These are phyloP conservation scores for Apostichopus californicus DNA, from an alignment of 35 echinoderm and acorn worm species.

Conservation along the genomic window DNA sequence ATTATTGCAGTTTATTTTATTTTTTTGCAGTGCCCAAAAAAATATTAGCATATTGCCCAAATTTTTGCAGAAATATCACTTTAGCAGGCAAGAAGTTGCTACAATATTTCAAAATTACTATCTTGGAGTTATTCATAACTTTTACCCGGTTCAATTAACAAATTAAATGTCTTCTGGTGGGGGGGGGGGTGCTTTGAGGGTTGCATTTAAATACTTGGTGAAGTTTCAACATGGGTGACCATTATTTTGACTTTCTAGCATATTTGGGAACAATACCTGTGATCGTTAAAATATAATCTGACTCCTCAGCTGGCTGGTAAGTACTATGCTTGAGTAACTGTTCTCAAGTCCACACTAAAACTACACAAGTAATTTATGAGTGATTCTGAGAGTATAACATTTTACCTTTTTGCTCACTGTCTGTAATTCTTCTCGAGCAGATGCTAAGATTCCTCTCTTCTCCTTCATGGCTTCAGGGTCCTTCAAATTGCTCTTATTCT, in stretches of 20 bases:
- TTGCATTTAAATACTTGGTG: not conserved
- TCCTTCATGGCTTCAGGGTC: not conserved
- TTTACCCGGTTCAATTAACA: too few relatives aligned
- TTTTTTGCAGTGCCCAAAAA: too few relatives aligned
- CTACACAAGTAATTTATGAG: too few relatives aligned
- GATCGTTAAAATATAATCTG: not conserved
- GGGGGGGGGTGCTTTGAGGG: too few relatives aligned
- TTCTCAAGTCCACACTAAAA: not conserved
- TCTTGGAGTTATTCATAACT: too few relatives aligned
- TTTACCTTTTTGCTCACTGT: conserved; percentile 26
- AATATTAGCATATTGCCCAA: too few relatives aligned
- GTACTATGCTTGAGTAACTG: not conserved
- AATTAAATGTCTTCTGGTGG: too few relatives aligned
- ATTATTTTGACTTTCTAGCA: too few relatives aligned
- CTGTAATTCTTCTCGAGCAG: conserved; percentile 8
- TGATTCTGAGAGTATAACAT: not conserved
- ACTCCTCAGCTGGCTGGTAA: not conserved
- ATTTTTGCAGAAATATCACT: too few relatives aligned
- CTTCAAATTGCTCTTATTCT: not conserved
- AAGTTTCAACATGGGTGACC: not conserved
- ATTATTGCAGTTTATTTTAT: too few relatives aligned
- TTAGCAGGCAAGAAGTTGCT: too few relatives aligned
- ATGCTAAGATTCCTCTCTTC: not conserved
- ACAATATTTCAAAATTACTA: too few relatives aligned
- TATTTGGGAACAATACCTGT: not conserved